Evolutionary conservation across 1,140 invertebrate genomes (phyloP).

Genomic region (Drosophila malerkotliana): DNA sequence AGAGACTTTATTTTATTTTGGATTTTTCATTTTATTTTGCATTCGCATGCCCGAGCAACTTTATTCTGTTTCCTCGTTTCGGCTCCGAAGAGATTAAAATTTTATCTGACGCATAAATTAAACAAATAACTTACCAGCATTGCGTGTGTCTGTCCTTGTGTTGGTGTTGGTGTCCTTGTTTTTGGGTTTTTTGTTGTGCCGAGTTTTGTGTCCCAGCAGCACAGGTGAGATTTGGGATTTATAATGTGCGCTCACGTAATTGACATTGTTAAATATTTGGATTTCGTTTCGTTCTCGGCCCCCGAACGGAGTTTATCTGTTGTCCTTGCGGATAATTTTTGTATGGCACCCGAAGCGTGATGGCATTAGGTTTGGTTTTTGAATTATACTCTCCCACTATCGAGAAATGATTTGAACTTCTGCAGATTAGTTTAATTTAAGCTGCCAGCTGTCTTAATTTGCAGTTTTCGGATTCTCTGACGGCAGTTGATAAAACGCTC

Average conservation of each 20-base stretch:
- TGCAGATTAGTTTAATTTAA: conserved; percentile 17
- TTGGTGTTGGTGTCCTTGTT: conserved; percentile 2
- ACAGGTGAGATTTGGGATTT: conserved; percentile 82
- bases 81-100: conserved; percentile 80
- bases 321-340: conserved; percentile 38
- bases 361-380: conserved; percentile 35
- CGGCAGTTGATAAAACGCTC: conserved; percentile 13
- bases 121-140: conserved; percentile 74
- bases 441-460: conserved; percentile 9
- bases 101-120: conserved; percentile 82
- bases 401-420: conserved; percentile 11
- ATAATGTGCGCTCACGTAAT: conserved; percentile 82
- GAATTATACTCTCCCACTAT: conserved; percentile 3
- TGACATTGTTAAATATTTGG: conserved; percentile 82
- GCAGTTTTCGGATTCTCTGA: neutral
- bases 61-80: conserved; percentile 66
- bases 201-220: conserved; percentile 49
- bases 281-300: conserved; percentile 51
- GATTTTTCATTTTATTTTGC: conserved; percentile 43
- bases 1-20: conserved; percentile 79
- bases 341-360: conserved; percentile 11
- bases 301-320: conserved; percentile 39
- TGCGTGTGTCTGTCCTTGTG: conserved; percentile 21
- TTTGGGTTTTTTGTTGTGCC: conserved; percentile 2
- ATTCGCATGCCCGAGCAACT: conserved; percentile 50